A percentile compares a stretch with the other conserved stretches of the same genome.
Conservation (phyloP, 2,113 vertebrate species). For the Mellivora capensis region DNA sequence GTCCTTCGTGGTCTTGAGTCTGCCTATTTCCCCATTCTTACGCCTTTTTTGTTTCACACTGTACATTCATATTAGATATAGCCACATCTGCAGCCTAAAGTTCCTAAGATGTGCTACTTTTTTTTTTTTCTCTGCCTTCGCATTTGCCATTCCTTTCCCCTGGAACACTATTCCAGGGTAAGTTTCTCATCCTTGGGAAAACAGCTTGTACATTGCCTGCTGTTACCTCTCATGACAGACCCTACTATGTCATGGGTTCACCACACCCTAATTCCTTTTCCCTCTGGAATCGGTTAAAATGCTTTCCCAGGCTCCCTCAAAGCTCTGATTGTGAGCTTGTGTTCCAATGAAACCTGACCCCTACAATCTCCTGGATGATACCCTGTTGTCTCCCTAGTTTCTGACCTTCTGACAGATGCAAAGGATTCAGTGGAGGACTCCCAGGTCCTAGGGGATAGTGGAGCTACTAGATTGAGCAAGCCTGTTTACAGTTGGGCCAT, state of each 20-base stretch:
- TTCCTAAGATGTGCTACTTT: neutral
- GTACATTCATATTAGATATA: neutral
- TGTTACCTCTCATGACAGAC: neutral
- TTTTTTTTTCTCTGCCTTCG: neutral
- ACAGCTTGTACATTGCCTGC: neutral
- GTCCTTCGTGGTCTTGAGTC: neutral
- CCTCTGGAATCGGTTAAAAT: neutral
- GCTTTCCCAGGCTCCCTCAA: neutral
- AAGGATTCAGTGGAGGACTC: neutral
- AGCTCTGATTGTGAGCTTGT: neutral
- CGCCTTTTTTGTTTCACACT: neutral
- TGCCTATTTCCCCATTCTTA: neutral
- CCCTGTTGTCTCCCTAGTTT: neutral
- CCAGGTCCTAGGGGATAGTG: neutral
- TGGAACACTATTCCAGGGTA: neutral
- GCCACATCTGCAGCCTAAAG: neutral
- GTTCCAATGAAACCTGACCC: neutral
- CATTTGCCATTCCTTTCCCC: neutral
- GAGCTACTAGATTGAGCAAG: neutral
- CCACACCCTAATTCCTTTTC: neutral
- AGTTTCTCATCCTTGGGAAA: neutral
- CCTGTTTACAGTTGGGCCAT: neutral
- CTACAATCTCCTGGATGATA: neutral
- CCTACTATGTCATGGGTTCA: neutral
- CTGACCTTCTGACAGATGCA: neutral